Evolutionary conservation across 2,113 vertebrate species (phyloP).

Genomic region (Caretta caretta): DNA sequence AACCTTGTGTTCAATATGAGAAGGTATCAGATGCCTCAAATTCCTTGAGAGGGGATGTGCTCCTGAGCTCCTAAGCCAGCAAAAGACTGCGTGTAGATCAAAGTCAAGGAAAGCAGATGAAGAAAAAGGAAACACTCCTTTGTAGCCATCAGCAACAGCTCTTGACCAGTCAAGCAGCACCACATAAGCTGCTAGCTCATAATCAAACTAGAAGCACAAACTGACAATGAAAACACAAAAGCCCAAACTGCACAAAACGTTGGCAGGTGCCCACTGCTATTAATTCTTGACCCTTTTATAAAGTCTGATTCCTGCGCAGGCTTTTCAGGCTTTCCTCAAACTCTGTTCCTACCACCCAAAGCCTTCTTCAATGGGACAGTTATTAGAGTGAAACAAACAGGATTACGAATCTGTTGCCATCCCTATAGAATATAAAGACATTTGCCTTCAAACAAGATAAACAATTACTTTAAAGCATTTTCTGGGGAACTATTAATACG

Average conservation of each 20-base stretch:
- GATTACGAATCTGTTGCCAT: neutral
- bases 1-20: neutral
- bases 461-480: neutral
- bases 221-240: neutral
- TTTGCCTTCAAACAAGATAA: neutral
- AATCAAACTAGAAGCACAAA: neutral
- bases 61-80: fast-evolving
- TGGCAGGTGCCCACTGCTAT: neutral
- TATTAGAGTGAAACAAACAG: neutral
- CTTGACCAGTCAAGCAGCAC: neutral
- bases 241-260: fast-evolving
- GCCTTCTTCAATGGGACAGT: neutral
- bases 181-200: neutral
- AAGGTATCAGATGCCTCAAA: fast-evolving
- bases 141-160: neutral
- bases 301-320: neutral
- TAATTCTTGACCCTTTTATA: neutral
- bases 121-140: neutral
- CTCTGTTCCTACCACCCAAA: neutral
- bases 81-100: fast-evolving
- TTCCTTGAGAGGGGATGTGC: neutral
- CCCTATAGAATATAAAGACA: neutral
- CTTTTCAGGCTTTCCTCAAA: neutral
- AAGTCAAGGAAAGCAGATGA: no score
- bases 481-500: neutral